Conservation (phyloP, 2,113 vertebrate genomes). For the Oncorhynchus mykiss region DNA sequence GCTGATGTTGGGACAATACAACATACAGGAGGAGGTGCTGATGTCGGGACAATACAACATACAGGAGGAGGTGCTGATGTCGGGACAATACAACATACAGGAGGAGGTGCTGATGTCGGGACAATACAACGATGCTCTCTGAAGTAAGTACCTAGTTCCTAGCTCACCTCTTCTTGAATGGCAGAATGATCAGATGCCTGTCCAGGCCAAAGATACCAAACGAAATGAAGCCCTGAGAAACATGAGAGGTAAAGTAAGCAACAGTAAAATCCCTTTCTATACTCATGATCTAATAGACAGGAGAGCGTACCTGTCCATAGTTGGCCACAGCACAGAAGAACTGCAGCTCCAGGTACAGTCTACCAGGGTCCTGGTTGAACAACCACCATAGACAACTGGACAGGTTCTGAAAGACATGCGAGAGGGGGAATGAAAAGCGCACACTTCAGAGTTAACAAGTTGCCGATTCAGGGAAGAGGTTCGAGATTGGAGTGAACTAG, state of each 20-base stretch:
- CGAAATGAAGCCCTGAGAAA: slow-evolving; percentile 88
- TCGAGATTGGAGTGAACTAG: not conserved
- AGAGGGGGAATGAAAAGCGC: not conserved
- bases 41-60: too few species aligned
- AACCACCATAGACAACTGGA: slow-evolving; percentile 98
- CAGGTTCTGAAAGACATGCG: slow-evolving; percentile 80
- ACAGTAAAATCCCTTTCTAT: not conserved
- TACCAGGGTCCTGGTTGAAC: slow-evolving; percentile 90
- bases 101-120: too few species aligned
- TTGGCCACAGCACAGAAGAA: slow-evolving; percentile 97
- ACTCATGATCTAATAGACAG: not conserved
- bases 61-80: too few species aligned
- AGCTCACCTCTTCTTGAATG: slow-evolving; percentile 91
- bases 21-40: too few species aligned
- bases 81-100: too few species aligned
- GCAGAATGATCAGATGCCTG: slow-evolving; percentile 92
- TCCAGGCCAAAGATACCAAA: slow-evolving; percentile 96
- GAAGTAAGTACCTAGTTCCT: not conserved
- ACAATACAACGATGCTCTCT: too few species aligned
- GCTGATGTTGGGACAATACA: too few species aligned
- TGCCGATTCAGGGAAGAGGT: not conserved
- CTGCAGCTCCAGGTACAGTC: slow-evolving; percentile 92
- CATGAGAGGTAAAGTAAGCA: slow-evolving; percentile 3
- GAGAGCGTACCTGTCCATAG: slow-evolving; percentile 88
- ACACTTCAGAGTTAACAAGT: not conserved